A percentile compares a stretch with the other conserved stretches of the same genome.
phyloP scores from a whole-genome alignment of 2,797 vertebrate genomes.

The Alfaro cultratus region DNA sequence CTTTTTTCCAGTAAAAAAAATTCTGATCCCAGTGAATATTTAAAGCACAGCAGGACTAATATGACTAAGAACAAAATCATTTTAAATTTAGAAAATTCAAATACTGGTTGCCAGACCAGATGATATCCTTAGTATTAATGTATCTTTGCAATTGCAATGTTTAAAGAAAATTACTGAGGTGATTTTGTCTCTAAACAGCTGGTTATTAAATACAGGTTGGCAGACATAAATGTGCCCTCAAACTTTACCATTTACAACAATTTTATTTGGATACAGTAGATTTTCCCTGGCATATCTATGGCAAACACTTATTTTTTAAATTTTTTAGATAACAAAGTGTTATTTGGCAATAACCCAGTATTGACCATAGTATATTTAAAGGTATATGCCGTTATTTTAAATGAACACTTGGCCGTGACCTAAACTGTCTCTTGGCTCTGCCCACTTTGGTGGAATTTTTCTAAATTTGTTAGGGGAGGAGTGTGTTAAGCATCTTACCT shows the following conservation, averaged over 20 bases:
- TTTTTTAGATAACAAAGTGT: neutral
- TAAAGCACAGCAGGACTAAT: neutral
- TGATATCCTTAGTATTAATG: neutral
- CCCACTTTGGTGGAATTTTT: too few relatives aligned
- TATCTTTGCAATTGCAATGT: neutral
- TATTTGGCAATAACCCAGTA: neutral
- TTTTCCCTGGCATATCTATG: neutral
- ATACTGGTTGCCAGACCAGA: neutral
- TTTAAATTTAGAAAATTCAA: neutral
- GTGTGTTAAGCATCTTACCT: neutral
- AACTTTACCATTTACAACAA: neutral
- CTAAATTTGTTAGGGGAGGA: too few relatives aligned
- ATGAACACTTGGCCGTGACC: too few relatives aligned
- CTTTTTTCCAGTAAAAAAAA: neutral
- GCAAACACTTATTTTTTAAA: neutral
- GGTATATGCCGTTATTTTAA: neutral
- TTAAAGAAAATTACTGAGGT: neutral
- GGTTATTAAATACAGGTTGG: neutral
- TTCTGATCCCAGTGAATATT: neutral
- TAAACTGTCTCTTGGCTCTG: too few relatives aligned
- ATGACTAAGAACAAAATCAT: neutral
- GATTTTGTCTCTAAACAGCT: neutral
- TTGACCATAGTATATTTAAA: neutral
- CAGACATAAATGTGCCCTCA: neutral
- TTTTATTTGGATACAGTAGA: neutral